Percentiles rank a stretch among this genome's conserved stretches.
phyloP scores from a whole-genome alignment of 2,888 invertebrate genomes.

The Volucella inflata region DNA sequence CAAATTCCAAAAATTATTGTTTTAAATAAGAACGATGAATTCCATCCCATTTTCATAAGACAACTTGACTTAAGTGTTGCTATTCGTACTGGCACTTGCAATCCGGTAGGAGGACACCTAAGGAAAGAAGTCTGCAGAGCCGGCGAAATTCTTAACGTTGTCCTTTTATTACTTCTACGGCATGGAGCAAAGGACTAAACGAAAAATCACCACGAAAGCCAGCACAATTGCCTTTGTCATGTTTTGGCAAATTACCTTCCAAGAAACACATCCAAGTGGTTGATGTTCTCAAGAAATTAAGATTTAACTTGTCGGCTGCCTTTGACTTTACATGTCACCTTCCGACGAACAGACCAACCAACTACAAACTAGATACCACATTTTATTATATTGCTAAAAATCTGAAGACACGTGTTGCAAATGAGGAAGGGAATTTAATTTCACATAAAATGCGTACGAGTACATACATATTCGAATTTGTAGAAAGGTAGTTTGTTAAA shows the following conservation, averaged over 20 bases:
- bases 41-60: conserved; percentile 19
- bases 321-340: not conserved
- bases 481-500: not conserved
- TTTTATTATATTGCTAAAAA: conserved; percentile 10
- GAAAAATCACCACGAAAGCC: conserved; percentile 1
- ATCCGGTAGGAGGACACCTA: conserved; percentile 41
- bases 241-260: conserved; percentile 43
- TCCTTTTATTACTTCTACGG: conserved; percentile 24
- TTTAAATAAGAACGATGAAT: conserved; percentile 49
- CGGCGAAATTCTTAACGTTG: conserved; percentile 41
- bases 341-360: not conserved
- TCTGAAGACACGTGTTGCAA: conserved; percentile 17
- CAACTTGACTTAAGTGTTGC: not conserved
- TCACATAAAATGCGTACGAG: conserved; percentile 1
- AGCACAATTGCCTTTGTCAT: conserved; percentile 17
- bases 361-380: conserved; percentile 1
- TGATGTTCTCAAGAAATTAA: conserved; percentile 28
- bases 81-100: conserved; percentile 1
- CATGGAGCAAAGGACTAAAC: conserved; percentile 17
- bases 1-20: conserved; percentile 50
- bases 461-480: not conserved
- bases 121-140: conserved; percentile 37
- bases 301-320: conserved; percentile 19
- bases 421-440: conserved; percentile 10
- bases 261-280: conserved; percentile 23